phyloP scores from a whole-genome alignment of 2,888 invertebrate species.

The Netelia fuscicornis region DNA sequence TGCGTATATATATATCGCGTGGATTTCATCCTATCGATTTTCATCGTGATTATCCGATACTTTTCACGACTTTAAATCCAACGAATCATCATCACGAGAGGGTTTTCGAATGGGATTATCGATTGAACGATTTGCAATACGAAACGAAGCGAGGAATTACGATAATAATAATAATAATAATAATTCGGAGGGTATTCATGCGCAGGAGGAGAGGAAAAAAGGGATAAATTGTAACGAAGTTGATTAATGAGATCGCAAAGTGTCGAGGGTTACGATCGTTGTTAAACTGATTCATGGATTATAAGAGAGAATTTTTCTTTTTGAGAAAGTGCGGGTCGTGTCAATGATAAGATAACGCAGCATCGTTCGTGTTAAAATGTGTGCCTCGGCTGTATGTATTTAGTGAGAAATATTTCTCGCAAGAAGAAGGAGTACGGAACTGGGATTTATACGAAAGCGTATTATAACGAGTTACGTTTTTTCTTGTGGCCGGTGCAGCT shows the following conservation, averaged over 20 bases:
- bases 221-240: too few relatives aligned
- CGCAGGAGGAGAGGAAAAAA: not conserved
- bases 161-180: not conserved
- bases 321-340: too few relatives aligned
- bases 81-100: not conserved
- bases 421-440: not conserved
- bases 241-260: too few relatives aligned
- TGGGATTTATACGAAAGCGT: not conserved
- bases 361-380: too few relatives aligned
- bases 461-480: constrained; percentile 1
- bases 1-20: not conserved
- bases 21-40: not conserved
- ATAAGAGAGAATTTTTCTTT: too few relatives aligned
- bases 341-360: too few relatives aligned
- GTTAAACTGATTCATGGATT: too few relatives aligned
- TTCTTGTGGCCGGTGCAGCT: constrained; percentile 39
- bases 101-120: not conserved
- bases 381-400: too few relatives aligned
- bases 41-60: not conserved
- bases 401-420: not conserved
- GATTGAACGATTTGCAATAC: not conserved
- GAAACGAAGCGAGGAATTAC: not conserved
- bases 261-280: too few relatives aligned
- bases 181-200: too few relatives aligned
- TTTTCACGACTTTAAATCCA: not conserved